A percentile compares a stretch with the other conserved stretches of the same genome.
Conservation (phyloP, 2,797 vertebrate species). For the Dendrocincla fuliginosa region DNA sequence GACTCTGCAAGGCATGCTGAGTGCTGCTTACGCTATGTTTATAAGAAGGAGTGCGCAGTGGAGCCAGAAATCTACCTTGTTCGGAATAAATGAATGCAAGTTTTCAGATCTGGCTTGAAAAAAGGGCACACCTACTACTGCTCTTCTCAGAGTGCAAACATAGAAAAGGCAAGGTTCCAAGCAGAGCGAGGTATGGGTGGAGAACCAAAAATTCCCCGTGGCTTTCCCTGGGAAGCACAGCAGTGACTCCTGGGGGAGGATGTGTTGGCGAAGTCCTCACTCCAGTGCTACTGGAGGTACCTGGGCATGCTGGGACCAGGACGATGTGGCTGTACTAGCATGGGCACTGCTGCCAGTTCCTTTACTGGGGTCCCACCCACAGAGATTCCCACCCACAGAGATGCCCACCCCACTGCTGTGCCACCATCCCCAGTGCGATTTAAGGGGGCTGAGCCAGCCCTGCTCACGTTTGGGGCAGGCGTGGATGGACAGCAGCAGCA, state of each 20-base stretch:
- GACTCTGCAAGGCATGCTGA: background rate
- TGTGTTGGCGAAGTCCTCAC: background rate
- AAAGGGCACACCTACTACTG: background rate
- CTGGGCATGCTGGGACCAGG: background rate
- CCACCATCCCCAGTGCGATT: background rate
- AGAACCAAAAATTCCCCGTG: background rate
- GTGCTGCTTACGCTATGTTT: accelerated
- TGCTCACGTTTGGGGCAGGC: accelerated
- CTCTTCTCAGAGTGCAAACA: background rate
- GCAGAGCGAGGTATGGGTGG: background rate
- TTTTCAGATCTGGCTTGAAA: background rate
- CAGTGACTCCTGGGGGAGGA: background rate
- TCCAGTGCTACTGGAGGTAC: accelerated
- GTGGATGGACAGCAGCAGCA: background rate
- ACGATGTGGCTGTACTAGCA: background rate
- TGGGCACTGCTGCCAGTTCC: background rate
- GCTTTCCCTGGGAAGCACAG: background rate
- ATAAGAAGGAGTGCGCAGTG: accelerated
- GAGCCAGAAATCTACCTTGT: background rate
- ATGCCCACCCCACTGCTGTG: background rate
- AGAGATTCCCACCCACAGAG: background rate
- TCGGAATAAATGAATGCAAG: accelerated
- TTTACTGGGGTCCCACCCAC: background rate
- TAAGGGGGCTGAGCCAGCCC: background rate
- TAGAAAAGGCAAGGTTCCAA: background rate